A percentile compares a stretch with the other conserved stretches of the same genome.
phyloP scores from a whole-genome alignment of 2,797 vertebrate species.

The Peromyscus nudipes region DNA sequence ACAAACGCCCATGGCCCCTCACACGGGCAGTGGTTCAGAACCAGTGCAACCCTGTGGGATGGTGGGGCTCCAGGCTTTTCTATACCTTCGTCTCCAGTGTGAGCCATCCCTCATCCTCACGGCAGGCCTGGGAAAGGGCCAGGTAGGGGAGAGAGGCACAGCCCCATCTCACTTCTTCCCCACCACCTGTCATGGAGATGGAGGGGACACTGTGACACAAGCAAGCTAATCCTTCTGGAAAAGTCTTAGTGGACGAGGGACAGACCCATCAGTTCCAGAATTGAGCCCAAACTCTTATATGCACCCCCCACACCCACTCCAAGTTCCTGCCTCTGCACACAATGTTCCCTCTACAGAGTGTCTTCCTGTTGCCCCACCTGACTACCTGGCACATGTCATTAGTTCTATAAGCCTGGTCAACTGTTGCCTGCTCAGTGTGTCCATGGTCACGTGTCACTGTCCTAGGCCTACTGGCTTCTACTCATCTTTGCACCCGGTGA shows the following conservation, averaged over 20 bases:
- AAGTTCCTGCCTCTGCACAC: not conserved
- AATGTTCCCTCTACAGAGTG: not conserved
- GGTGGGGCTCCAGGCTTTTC: not conserved
- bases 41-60: not conserved
- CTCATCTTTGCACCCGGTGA: not conserved
- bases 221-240: not conserved
- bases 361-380: not conserved
- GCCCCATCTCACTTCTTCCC: not conserved
- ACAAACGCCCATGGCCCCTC: not conserved
- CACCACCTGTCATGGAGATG: not conserved
- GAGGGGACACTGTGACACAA: not conserved
- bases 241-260: not conserved
- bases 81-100: not conserved
- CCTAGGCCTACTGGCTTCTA: not conserved
- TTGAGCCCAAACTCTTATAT: not conserved
- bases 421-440: not conserved
- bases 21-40: not conserved
- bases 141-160: accelerated
- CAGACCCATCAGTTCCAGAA: not conserved
- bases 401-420: not conserved
- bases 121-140: not conserved
- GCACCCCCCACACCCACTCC: not conserved
- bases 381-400: not conserved
- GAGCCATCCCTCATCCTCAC: not conserved
- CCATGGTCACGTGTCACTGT: accelerated